phyloP scores from a whole-genome alignment of 2,113 vertebrate species.

The Galeopterus variegatus region DNA sequence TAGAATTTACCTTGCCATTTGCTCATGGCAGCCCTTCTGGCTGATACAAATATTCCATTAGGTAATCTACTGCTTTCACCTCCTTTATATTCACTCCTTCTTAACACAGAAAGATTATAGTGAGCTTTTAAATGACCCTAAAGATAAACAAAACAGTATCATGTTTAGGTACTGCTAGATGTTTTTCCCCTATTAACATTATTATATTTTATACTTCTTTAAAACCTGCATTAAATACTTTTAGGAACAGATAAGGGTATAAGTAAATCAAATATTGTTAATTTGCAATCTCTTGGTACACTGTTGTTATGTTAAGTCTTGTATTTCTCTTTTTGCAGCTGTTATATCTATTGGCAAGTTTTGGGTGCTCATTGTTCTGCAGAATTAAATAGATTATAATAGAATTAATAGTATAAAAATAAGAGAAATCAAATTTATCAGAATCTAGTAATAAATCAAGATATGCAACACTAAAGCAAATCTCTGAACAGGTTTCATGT shows the following conservation, averaged over 20 bases:
- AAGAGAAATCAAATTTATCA: conserved; percentile 38
- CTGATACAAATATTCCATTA: not conserved
- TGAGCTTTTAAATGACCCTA: not conserved
- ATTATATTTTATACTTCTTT: not conserved
- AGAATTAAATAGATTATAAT: conserved; percentile 14
- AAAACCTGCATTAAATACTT: not conserved
- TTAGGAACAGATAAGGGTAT: not conserved
- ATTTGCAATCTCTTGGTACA: not conserved
- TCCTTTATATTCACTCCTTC: not conserved
- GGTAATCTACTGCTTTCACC: not conserved
- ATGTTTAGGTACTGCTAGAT: not conserved
- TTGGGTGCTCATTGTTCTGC: not conserved
- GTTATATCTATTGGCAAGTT: not conserved
- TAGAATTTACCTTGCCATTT: not conserved
- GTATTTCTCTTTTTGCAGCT: not conserved
- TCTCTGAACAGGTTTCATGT: not conserved
- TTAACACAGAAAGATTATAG: not conserved
- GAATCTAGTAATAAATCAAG: not conserved
- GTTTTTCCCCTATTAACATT: not conserved
- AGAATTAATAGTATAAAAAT: not conserved
- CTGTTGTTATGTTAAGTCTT: not conserved
- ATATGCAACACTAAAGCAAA: not conserved
- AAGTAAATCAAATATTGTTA: not conserved
- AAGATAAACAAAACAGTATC: not conserved
- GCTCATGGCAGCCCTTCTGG: not conserved